Evolutionary conservation across 2,888 invertebrate species (phyloP), one percentile per base, ranked within the genome.

Genomic region (Eudasyphora cyanicolor): DNA sequence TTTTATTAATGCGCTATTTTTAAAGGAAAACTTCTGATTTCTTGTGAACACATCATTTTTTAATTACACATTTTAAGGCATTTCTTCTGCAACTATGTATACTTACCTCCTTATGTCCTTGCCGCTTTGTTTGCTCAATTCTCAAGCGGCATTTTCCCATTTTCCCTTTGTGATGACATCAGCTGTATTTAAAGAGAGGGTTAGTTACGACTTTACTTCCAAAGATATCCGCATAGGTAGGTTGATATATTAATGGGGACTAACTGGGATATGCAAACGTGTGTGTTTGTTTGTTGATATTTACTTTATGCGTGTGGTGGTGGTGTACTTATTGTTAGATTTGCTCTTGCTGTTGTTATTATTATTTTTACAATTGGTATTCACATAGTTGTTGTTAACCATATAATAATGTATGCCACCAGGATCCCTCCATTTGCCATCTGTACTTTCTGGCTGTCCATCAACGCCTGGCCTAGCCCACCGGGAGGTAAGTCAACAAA

Each of bases 131-230:
- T 78, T 77, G 80, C 70, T 27, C 29, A 71, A 73, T 57, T 78
- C 78, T 84, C 78, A 76, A 78, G 76, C 75, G 80, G 71, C 76
- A 17, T 70, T 27, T 29, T 17, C 17, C 12, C 69, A 42, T 42
- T 73, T 38, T 54, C 32, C 35, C 45, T 35, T 80, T 64, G 42
- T 51, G 67, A 81, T 78, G 67, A 60, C 76, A 84, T 84, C 78
- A 84, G 84, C 84, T 81, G 80, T 84, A 79, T 76, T 84, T 81
- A 21, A 32, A 73, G 67, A 81, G 17, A 78, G 73, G 78, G 62
- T 79, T 73, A 49, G 24, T 27, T 32, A 17, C 29, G 60, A 19
- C 42, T 67, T 42, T 19, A 67, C 12, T 24, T 24, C n/a, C n/a
- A n/a, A n/a, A n/a, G 49, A 60, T 29, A 60, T 8, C 60, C 32